phyloP scores from a whole-genome alignment of 2,888 invertebrate species.

The Hypercompe scribonia region DNA sequence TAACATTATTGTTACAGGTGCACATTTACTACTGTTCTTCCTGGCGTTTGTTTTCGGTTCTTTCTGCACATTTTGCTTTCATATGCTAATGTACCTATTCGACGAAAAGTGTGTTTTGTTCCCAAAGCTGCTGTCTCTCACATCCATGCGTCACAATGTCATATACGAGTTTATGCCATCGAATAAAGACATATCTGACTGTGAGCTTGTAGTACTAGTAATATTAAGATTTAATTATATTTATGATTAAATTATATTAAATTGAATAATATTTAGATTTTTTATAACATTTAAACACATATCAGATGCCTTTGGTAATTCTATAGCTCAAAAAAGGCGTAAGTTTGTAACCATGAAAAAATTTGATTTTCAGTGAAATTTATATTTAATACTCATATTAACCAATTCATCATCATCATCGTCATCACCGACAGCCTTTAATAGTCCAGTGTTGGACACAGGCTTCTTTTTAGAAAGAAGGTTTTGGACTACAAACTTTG shows the following conservation, averaged over 20 bases:
- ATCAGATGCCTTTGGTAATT: neutral
- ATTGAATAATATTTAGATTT: too few relatives aligned
- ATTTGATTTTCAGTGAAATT: too few relatives aligned
- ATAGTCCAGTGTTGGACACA: too few relatives aligned
- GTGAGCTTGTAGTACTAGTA: conserved; percentile 50
- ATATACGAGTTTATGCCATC: conserved; percentile 72
- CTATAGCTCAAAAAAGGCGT: neutral
- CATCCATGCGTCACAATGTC: conserved; percentile 62
- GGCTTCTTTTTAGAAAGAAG: too few relatives aligned
- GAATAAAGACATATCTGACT: conserved; percentile 55
- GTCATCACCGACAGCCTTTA: too few relatives aligned
- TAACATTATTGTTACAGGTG: conserved; percentile 57
- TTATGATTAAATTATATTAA: neutral
- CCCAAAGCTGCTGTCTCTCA: conserved; percentile 73
- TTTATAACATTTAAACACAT: too few relatives aligned
- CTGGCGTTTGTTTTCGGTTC: conserved; percentile 80
- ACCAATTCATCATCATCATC: too few relatives aligned
- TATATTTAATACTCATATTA: too few relatives aligned
- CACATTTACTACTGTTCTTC: conserved; percentile 77
- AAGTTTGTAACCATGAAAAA: neutral
- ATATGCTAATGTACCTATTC: conserved; percentile 81
- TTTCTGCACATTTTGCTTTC: conserved; percentile 81
- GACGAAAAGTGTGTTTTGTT: conserved; percentile 81
- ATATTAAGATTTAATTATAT: neutral
- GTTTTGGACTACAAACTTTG: too few relatives aligned